A percentile compares a stretch with the other conserved stretches of the same genome.
These are phyloP conservation scores for Bombus terrestris DNA, from an alignment of 1,140 invertebrate species.

Conservation along the genomic window DNA sequence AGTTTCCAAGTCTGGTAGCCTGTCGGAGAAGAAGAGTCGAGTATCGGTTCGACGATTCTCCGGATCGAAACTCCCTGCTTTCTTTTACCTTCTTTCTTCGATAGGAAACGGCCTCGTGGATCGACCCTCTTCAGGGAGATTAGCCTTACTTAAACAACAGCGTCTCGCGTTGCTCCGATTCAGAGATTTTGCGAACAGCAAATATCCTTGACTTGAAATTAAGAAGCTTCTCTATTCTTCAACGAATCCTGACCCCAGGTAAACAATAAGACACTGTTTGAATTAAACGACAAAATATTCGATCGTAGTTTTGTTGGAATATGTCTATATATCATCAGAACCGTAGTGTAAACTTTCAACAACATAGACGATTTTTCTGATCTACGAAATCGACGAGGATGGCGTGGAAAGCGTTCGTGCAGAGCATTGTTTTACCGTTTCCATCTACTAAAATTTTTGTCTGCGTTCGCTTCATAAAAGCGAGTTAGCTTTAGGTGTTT, in stretches of 20 bases:
- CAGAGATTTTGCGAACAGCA: slow-evolving; percentile 17
- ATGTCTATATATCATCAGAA: not conserved
- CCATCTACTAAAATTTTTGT: no score
- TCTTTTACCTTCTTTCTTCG: slow-evolving; percentile 49
- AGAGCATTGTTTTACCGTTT: no score
- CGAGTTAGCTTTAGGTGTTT: no score
- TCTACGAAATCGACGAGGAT: no score
- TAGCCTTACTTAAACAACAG: slow-evolving; percentile 66
- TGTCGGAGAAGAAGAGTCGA: slow-evolving; percentile 49
- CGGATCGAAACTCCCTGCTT: slow-evolving; percentile 50
- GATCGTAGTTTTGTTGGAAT: not conserved
- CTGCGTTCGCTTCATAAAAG: no score
- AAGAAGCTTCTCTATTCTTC: slow-evolving; percentile 3
- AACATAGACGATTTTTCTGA: no score
- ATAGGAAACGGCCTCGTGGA: slow-evolving; percentile 19
- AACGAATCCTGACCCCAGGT: not conserved
- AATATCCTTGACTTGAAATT: slow-evolving; percentile 40
- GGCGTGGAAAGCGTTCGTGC: no score
- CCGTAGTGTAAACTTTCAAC: not conserved
- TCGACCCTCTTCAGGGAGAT: slow-evolving; percentile 54
- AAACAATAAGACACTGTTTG: not conserved
- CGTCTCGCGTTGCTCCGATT: slow-evolving; percentile 32
- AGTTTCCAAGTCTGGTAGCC: slow-evolving; percentile 55
- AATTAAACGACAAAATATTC: not conserved
- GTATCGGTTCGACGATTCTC: slow-evolving; percentile 52